Percentiles rank a stretch among this genome's conserved stretches.
These are phyloP conservation scores for Nannospalax galili DNA, from an alignment of 2,113 vertebrate species.

Conservation along the genomic window DNA sequence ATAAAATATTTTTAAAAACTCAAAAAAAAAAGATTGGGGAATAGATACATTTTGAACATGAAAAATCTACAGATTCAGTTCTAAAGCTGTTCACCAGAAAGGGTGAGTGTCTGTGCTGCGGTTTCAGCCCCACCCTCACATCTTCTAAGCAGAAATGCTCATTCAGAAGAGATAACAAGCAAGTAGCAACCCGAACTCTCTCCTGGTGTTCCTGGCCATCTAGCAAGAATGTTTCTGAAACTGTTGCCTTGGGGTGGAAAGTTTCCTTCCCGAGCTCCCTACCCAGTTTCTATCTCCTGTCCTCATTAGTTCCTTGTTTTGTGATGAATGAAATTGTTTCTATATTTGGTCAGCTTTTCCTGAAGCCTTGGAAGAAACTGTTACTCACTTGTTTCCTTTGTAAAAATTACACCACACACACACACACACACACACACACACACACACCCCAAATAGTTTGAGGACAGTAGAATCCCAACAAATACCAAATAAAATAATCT, in stretches of 20 bases:
- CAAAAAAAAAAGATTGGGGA: too few relatives aligned
- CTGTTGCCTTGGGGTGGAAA: background rate
- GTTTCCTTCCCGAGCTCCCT: too few relatives aligned
- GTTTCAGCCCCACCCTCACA: background rate
- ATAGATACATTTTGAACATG: background rate
- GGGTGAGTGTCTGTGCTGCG: background rate
- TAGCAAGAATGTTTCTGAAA: background rate
- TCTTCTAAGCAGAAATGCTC: background rate
- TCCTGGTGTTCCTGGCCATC: background rate
- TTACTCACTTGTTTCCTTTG: background rate
- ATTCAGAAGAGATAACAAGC: background rate
- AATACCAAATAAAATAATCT: background rate
- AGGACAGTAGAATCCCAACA: background rate
- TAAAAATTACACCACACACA: background rate
- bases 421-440: background rate
- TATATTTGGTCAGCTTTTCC: background rate
- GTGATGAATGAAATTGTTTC: background rate
- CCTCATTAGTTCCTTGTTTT: rapidly evolving
- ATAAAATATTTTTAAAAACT: too few relatives aligned
- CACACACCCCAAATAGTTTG: background rate
- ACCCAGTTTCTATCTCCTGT: background rate
- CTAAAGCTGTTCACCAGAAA: background rate
- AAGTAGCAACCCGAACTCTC: background rate
- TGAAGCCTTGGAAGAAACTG: background rate
- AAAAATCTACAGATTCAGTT: background rate